Conservation (phyloP, 2,797 vertebrate genomes). For the Atherinosoma microstoma region DNA sequence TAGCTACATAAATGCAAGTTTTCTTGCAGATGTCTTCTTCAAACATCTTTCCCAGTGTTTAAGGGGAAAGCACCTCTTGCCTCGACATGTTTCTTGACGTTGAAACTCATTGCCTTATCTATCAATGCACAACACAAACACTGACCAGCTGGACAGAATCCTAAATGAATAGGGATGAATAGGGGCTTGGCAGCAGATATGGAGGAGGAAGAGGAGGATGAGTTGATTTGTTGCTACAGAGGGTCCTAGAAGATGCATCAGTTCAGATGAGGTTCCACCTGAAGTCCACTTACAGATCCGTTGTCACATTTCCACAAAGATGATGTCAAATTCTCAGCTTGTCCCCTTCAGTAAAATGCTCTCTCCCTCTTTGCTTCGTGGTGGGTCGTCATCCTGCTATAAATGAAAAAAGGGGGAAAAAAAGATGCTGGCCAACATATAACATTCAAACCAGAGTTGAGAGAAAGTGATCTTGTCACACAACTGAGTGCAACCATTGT, state of each 20-base stretch:
- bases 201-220: conserved; percentile 21
- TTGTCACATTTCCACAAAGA: conserved; percentile 40
- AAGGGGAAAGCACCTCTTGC: neutral
- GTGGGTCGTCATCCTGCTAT: conserved; percentile 16
- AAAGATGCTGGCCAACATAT: conserved; percentile 17
- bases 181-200: conserved; percentile 28
- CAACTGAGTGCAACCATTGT: neutral
- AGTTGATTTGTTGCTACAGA: conserved; percentile 29
- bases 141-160: conserved; percentile 19
- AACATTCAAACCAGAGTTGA: conserved; percentile 16
- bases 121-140: neutral
- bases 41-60: neutral
- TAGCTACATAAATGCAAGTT: neutral
- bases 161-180: conserved; percentile 20
- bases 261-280: conserved; percentile 28
- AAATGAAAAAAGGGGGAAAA: conserved; percentile 6
- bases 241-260: conserved; percentile 47
- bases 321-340: conserved; percentile 31
- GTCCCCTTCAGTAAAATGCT: conserved; percentile 18
- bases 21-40: neutral
- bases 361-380: conserved; percentile 14
- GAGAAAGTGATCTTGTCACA: neutral
- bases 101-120: conserved; percentile 15
- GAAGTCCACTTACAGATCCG: conserved; percentile 29
- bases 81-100: conserved; percentile 4